A percentile compares a stretch with the other conserved stretches of the same genome.
phyloP scores from a whole-genome alignment of 2,113 vertebrate species.

The Sylvilagus bachmani region DNA sequence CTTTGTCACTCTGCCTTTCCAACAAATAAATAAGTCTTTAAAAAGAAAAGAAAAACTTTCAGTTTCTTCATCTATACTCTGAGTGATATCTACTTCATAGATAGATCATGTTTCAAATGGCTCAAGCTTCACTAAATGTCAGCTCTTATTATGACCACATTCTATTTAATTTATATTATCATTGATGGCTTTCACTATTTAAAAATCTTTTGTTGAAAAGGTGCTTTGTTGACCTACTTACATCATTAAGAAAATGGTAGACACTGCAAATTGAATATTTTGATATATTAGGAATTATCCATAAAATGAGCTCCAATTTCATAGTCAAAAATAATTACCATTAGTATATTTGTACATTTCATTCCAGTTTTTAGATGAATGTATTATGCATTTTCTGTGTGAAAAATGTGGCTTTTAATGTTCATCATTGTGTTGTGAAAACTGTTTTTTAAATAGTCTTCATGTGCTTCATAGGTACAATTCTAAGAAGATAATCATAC shows the following conservation, averaged over 20 bases:
- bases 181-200: neutral
- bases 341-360: neutral
- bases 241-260: neutral
- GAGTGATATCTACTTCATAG: neutral
- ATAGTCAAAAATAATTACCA: neutral
- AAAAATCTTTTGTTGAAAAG: neutral
- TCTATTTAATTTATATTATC: conserved; percentile 15
- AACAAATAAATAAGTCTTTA: too few relatives aligned
- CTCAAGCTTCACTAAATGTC: neutral
- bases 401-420: conserved; percentile 10
- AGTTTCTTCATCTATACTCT: conserved; percentile 3
- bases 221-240: neutral
- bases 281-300: conserved; percentile 13
- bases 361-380: neutral
- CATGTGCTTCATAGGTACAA: neutral
- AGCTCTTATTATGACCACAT: neutral
- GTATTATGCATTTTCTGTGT: conserved; percentile 10
- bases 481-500: too few relatives aligned
- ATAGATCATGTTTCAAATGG: neutral
- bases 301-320: conserved; percentile 22
- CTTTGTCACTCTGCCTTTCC: too few relatives aligned
- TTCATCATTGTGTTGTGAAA: conserved; percentile 12
- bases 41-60: too few relatives aligned
- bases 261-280: neutral
- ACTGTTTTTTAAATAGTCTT: conserved; percentile 1